These are phyloP conservation scores for Metacarcinus magister DNA, from an alignment of 2,888 invertebrate species.

Conservation along the genomic window DNA sequence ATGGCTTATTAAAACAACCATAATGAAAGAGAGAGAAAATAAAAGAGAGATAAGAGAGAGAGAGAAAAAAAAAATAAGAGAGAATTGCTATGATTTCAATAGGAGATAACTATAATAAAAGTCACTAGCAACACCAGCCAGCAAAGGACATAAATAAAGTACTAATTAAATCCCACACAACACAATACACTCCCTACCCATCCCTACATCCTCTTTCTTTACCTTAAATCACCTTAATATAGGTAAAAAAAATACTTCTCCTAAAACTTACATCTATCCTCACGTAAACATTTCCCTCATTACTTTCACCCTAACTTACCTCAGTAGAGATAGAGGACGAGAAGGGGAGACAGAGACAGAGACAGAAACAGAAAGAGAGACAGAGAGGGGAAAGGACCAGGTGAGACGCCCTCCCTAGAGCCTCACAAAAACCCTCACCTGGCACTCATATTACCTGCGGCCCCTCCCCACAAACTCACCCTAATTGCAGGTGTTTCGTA, in stretches of 20 bases:
- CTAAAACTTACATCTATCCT: not conserved
- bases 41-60: not conserved
- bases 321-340: not conserved
- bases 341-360: not conserved
- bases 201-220: not conserved
- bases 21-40: no score
- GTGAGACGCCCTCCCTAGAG: not conserved
- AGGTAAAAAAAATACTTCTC: no score
- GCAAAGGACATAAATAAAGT: no score
- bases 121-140: no score
- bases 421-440: slow-evolving; percentile 45
- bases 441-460: slow-evolving; percentile 61
- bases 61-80: not conserved
- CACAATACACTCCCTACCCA: not conserved
- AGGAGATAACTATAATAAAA: no score
- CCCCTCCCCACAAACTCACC: slow-evolving; percentile 66
- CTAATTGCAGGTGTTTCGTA: slow-evolving; percentile 72
- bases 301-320: not conserved
- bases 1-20: not conserved
- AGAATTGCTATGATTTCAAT: not conserved
- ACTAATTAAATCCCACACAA: no score
- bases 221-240: no score
- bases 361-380: not conserved
- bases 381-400: not conserved
- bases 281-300: not conserved